Evolutionary conservation across 2,113 vertebrate genomes (phyloP).

Genomic region (Sceloporus undulatus): DNA sequence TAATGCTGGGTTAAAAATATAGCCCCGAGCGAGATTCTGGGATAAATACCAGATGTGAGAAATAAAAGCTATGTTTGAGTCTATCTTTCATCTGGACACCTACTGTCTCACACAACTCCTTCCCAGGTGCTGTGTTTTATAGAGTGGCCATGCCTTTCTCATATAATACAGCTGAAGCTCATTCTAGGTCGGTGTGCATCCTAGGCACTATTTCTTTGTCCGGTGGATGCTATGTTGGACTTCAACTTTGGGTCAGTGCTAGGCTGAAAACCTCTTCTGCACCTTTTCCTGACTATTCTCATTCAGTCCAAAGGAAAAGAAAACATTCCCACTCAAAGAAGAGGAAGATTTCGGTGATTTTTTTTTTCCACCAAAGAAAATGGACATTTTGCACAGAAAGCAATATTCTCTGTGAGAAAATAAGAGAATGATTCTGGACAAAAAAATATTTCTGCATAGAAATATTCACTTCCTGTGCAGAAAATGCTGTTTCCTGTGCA

Average conservation of each 20-base stretch:
- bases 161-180: not conserved
- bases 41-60: slow-evolving; percentile 49
- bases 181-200: slow-evolving; percentile 18
- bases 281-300: not conserved
- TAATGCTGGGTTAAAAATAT: slow-evolving; percentile 54
- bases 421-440: too few relatives aligned
- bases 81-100: slow-evolving; percentile 50
- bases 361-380: too few relatives aligned
- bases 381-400: too few relatives aligned
- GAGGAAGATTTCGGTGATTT: too few relatives aligned
- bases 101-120: slow-evolving; percentile 44
- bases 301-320: not conserved
- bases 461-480: too few relatives aligned
- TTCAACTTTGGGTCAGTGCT: too few relatives aligned
- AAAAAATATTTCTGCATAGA: too few relatives aligned
- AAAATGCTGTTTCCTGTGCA: too few relatives aligned
- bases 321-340: too few relatives aligned
- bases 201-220: not conserved
- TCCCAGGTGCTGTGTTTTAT: slow-evolving; percentile 44
- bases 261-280: not conserved
- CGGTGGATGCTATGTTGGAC: not conserved
- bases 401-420: too few relatives aligned
- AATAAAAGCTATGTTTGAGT: slow-evolving; percentile 50
- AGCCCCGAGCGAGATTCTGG: slow-evolving; percentile 46
- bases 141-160: slow-evolving; percentile 6